These are phyloP conservation scores for Anhinga rufa DNA, from an alignment of 2,113 vertebrate species.

Conservation along the genomic window DNA sequence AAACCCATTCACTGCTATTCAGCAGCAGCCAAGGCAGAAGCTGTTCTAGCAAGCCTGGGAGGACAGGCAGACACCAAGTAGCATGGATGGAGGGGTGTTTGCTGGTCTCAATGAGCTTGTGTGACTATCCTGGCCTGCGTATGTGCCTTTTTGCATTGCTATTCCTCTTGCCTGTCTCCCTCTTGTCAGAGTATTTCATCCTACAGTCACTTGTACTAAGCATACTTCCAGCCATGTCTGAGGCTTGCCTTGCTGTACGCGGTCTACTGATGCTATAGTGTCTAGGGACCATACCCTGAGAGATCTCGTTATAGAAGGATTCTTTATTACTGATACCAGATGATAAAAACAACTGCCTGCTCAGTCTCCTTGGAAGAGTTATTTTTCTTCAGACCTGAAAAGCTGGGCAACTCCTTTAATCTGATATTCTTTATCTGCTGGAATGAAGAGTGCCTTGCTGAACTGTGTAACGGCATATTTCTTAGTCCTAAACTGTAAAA, in stretches of 20 bases:
- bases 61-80: neutral
- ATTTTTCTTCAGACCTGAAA: neutral
- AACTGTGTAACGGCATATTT: accelerated
- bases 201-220: accelerated
- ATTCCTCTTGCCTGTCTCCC: no score
- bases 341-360: neutral
- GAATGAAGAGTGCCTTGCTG: neutral
- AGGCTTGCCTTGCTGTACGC: neutral
- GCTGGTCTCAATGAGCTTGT: neutral
- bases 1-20: accelerated
- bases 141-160: neutral
- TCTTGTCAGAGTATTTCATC: neutral
- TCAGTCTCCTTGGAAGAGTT: neutral
- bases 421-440: neutral
- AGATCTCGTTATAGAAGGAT: neutral
- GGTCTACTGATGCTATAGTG: neutral
- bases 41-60: neutral
- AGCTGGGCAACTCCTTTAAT: neutral
- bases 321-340: neutral
- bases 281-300: neutral
- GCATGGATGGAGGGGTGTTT: neutral
- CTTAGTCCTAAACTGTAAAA: neutral
- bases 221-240: neutral
- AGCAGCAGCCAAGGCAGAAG: neutral
- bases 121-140: accelerated